phyloP scores from a whole-genome alignment of 2,113 vertebrate genomes.

The Ptilonorhynchus violaceus region DNA sequence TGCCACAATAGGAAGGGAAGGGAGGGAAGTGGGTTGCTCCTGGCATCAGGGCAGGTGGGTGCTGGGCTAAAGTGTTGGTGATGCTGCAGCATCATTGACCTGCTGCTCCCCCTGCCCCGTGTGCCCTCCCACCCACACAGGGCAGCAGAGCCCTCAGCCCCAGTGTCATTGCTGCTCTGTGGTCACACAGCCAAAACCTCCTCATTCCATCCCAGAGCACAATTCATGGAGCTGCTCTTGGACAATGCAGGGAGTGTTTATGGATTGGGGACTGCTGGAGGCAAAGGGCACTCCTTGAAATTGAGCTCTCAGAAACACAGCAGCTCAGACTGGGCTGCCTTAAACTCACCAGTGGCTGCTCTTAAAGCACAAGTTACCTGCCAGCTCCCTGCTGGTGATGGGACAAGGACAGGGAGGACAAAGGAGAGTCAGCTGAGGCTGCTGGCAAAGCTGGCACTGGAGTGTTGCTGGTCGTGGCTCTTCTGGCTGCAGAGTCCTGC shows the following conservation, averaged over 20 bases:
- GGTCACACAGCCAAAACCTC: background rate
- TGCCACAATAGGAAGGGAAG: background rate
- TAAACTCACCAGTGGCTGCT: background rate
- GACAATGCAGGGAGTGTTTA: background rate
- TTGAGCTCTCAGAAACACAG: background rate
- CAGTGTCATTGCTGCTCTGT: background rate
- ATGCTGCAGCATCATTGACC: background rate
- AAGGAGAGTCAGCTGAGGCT: background rate
- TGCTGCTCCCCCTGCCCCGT: background rate
- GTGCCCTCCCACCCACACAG: background rate
- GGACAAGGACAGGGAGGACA: background rate
- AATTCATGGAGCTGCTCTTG: background rate
- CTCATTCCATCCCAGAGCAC: background rate
- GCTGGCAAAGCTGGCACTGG: background rate
- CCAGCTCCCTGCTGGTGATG: background rate
- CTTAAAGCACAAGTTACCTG: background rate
- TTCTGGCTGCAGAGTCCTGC: background rate
- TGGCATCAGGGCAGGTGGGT: background rate
- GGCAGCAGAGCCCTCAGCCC: background rate
- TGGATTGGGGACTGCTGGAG: background rate
- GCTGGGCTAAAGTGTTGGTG: background rate
- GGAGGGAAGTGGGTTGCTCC: background rate
- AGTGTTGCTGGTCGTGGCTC: background rate
- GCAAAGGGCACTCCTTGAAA: background rate
- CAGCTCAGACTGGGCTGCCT: rapidly evolving